These are phyloP conservation scores for Andrena chrysosceles DNA, from an alignment of 2,888 invertebrate genomes.

Conservation along the genomic window DNA sequence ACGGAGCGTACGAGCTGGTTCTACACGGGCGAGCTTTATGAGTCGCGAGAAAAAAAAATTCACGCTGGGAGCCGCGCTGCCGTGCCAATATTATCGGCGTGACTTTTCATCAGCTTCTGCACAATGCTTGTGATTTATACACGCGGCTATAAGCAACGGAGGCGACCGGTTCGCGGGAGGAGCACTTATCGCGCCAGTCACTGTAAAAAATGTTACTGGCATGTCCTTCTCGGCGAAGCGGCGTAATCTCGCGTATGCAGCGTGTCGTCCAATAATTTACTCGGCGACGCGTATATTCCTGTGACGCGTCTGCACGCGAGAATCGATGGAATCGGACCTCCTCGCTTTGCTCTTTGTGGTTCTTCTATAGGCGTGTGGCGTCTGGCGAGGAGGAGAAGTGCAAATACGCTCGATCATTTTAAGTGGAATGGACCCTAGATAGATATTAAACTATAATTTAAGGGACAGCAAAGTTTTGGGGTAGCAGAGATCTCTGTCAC, in stretches of 20 bases:
- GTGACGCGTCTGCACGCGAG: constrained; percentile 13
- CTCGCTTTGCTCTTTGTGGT: constrained; percentile 10
- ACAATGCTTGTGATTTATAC: constrained; percentile 54
- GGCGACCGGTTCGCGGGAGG: constrained; percentile 3
- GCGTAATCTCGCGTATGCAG: constrained; percentile 20
- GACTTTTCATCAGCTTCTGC: constrained; percentile 57
- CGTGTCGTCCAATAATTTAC: constrained; percentile 44
- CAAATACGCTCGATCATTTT: not conserved
- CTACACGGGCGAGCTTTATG: not conserved
- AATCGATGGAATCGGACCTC: constrained; percentile 38
- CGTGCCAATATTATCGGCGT: constrained; percentile 53
- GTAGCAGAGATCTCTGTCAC: constrained; percentile 5
- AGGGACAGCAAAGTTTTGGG: constrained; percentile 18
- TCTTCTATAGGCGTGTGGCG: not conserved
- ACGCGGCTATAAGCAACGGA: constrained; percentile 38
- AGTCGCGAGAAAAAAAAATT: constrained; percentile 27
- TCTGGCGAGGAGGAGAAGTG: not conserved
- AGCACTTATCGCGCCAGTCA: constrained; percentile 47
- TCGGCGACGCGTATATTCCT: constrained; percentile 10
- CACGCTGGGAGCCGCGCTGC: constrained; percentile 17
- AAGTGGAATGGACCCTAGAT: no score
- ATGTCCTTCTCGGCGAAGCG: constrained; percentile 19
- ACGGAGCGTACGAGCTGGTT: not conserved
- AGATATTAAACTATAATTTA: constrained; percentile 43
- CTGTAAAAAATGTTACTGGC: constrained; percentile 44